Conservation (phyloP, 2,113 vertebrate species). For the Microcebus jonahi region DNA sequence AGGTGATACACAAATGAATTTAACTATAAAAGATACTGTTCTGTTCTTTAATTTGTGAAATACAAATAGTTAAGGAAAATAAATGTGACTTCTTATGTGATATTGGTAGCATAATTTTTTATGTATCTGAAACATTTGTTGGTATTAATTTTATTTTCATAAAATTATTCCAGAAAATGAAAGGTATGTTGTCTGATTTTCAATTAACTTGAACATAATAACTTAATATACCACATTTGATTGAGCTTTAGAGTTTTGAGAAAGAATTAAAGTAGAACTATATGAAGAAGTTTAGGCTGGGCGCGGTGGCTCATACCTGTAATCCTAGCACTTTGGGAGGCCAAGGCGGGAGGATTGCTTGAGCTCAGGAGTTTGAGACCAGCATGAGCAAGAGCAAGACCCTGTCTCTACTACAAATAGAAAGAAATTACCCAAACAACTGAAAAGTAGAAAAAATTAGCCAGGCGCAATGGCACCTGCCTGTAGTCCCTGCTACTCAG, state of each 20-base stretch:
- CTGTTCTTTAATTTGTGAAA: slow-evolving; percentile 40
- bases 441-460: too few species aligned
- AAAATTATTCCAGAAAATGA: slow-evolving; percentile 29
- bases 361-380: too few species aligned
- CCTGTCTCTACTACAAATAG: too few species aligned
- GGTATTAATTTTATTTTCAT: slow-evolving; percentile 44
- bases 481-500: too few species aligned
- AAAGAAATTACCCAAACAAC: too few species aligned
- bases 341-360: too few species aligned
- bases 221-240: neutral
- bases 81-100: slow-evolving; percentile 27
- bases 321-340: too few species aligned
- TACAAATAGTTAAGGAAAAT: slow-evolving; percentile 51
- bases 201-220: slow-evolving; percentile 18
- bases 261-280: slow-evolving; percentile 20
- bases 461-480: too few species aligned
- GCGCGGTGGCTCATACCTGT: too few species aligned
- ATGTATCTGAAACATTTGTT: neutral
- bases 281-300: neutral
- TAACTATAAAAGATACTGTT: slow-evolving; percentile 55
- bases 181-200: neutral
- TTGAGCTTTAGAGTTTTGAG: neutral
- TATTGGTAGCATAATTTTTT: slow-evolving; percentile 10
- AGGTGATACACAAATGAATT: slow-evolving; percentile 87
- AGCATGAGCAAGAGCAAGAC: too few species aligned